Evolutionary conservation across 2,797 vertebrate species (phyloP).

Genomic region (Cyprinella venusta): DNA sequence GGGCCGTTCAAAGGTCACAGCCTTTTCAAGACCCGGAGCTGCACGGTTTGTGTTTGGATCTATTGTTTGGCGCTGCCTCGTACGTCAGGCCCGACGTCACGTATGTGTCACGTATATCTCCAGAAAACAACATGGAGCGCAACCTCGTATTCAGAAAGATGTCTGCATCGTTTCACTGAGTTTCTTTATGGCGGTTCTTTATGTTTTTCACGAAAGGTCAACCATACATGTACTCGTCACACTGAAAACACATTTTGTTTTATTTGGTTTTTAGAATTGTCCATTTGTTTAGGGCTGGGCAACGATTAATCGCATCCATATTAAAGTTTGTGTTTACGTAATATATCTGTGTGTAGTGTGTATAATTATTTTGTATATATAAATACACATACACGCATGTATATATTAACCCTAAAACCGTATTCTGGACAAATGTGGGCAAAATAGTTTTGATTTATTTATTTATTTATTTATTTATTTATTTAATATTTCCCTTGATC

Average conservation of each 20-base stretch:
- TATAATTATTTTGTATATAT: too few species aligned
- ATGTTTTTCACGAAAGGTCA: background rate
- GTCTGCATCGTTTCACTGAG: background rate
- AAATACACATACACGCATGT: too few species aligned
- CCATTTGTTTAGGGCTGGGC: background rate
- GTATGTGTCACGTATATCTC: background rate
- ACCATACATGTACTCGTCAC: background rate
- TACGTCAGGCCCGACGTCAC: constrained; percentile 54
- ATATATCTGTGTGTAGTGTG: too few species aligned
- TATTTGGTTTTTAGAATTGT: background rate
- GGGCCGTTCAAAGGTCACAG: constrained; percentile 69
- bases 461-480: too few species aligned
- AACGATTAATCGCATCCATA: too few species aligned
- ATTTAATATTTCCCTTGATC: too few species aligned
- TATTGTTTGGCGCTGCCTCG: constrained; percentile 46
- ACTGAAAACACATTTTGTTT: background rate
- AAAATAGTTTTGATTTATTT: too few species aligned
- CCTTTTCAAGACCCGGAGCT: constrained; percentile 47
- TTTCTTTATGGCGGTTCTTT: background rate
- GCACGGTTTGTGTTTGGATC: constrained; percentile 58
- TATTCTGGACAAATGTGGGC: too few species aligned
- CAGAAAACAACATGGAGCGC: background rate
- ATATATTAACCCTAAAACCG: too few species aligned
- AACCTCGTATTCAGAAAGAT: background rate
- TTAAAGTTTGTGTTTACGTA: too few species aligned